Percentiles rank a stretch among this genome's conserved stretches.
These are phyloP conservation scores for Orycteropus afer DNA, from an alignment of 2,113 vertebrate genomes.

Conservation along the genomic window DNA sequence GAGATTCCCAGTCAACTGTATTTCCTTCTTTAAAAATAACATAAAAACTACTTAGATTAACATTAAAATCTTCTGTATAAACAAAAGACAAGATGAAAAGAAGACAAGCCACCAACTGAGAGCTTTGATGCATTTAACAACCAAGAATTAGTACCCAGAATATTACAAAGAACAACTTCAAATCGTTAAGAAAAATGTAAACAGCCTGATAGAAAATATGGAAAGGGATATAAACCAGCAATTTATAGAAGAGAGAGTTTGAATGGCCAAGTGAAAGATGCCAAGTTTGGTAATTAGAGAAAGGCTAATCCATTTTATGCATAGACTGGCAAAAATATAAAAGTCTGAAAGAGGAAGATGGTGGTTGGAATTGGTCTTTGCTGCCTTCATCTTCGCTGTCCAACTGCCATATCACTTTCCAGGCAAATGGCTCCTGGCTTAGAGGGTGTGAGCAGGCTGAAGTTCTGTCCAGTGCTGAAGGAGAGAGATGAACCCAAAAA, in stretches of 20 bases:
- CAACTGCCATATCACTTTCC: neutral
- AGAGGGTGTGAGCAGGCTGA: neutral
- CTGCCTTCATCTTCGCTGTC: neutral
- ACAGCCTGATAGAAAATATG: neutral
- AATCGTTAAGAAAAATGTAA: neutral
- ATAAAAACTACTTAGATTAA: slow-evolving; percentile 25
- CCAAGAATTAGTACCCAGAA: neutral
- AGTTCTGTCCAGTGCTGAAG: neutral
- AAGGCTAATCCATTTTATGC: neutral
- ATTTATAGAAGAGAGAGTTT: neutral
- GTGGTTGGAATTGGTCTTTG: neutral
- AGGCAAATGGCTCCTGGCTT: neutral
- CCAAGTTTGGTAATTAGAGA: neutral
- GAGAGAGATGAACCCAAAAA: neutral
- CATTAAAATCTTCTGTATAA: slow-evolving; percentile 31
- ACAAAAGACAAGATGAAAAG: neutral
- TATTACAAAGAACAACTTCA: neutral
- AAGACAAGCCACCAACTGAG: neutral
- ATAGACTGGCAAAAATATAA: neutral
- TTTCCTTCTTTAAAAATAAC: slow-evolving; percentile 22
- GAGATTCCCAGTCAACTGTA: neutral
- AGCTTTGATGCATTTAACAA: neutral
- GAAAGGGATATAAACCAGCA: neutral
- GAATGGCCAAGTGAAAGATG: neutral
- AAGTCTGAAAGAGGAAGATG: neutral